A percentile compares a stretch with the other conserved stretches of the same genome.
Evolutionary conservation across 2,113 vertebrate species (phyloP).

Genomic region (Nestor notabilis): DNA sequence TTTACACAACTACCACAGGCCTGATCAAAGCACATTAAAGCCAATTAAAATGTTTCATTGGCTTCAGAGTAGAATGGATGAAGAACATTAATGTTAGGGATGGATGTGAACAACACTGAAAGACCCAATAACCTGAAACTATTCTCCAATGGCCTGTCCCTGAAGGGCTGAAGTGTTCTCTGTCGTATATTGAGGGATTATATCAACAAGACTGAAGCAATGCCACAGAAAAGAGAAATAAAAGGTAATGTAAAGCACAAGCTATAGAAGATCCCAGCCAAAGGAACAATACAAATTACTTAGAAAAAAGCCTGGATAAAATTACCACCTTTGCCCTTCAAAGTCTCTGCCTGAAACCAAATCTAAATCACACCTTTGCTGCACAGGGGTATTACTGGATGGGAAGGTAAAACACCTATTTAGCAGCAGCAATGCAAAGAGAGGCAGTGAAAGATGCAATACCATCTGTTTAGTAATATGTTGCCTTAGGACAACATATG

Average conservation of each 20-base stretch:
- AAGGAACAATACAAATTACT: not conserved
- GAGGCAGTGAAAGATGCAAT: not conserved
- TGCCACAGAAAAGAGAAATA: not conserved
- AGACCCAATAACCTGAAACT: not conserved
- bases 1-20: not conserved
- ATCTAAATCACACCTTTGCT: not conserved
- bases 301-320: conserved; percentile 17
- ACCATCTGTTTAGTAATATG: not conserved
- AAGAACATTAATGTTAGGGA: not conserved
- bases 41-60: not conserved
- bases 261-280: not conserved
- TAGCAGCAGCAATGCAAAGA: not conserved
- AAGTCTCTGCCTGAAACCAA: conserved; percentile 33
- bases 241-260: not conserved
- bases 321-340: conserved; percentile 10
- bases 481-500: conserved; percentile 34
- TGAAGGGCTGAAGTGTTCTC: not conserved
- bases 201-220: not conserved
- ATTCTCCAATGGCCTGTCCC: not conserved
- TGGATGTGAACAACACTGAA: not conserved
- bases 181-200: not conserved
- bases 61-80: conserved; percentile 1
- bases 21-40: conserved; percentile 16
- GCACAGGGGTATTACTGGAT: not conserved
- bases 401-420: not conserved